Evolutionary conservation across 2,888 invertebrate genomes (phyloP).

Genomic region (Pseudococcus longispinus): DNA sequence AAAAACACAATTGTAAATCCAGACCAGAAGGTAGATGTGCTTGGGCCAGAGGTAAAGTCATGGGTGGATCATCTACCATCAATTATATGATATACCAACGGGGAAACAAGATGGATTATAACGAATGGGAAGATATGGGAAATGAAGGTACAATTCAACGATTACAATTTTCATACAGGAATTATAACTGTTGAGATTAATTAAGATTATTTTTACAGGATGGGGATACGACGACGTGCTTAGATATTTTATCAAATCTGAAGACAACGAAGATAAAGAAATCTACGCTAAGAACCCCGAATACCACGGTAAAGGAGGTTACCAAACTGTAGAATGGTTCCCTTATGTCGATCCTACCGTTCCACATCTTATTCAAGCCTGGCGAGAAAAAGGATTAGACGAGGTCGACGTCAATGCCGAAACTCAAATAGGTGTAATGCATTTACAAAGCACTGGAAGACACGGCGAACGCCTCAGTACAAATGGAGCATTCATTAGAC

Average conservation of each 20-base stretch:
- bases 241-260: conserved; percentile 75
- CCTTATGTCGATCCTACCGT: conserved; percentile 70
- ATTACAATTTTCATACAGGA: background rate
- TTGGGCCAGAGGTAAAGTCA: conserved; percentile 65
- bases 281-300: conserved; percentile 64
- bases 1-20: conserved; percentile 60
- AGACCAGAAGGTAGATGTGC: conserved; percentile 61
- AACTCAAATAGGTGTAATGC: conserved; percentile 69
- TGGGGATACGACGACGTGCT: conserved; percentile 72
- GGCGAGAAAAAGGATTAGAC: conserved; percentile 69
- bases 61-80: conserved; percentile 65
- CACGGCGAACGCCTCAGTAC: conserved; percentile 69
- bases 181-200: background rate
- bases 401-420: conserved; percentile 60
- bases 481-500: conserved; percentile 73
- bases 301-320: conserved; percentile 71
- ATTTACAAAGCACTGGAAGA: conserved; percentile 70
- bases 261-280: conserved; percentile 69
- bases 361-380: conserved; percentile 65
- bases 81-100: conserved; percentile 65
- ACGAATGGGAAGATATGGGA: conserved; percentile 63
- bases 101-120: conserved; percentile 63
- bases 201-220: conserved; percentile 63
- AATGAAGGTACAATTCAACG: conserved; percentile 58
- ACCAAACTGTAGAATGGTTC: conserved; percentile 71